Evolutionary conservation across 2,888 invertebrate genomes (phyloP), one percentile per base, ranked within the genome.

Genomic region (Tipula lateralis): DNA sequence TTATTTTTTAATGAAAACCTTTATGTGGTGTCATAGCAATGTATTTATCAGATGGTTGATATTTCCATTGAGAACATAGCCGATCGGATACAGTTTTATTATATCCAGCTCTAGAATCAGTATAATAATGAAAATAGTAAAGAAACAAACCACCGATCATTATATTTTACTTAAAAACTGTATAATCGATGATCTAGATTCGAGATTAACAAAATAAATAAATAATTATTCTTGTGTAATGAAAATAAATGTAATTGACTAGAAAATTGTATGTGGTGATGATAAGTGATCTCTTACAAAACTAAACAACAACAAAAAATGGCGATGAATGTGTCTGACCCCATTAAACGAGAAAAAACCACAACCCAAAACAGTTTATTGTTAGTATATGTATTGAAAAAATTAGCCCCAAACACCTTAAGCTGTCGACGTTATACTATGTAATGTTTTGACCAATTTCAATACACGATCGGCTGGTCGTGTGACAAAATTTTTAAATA

Each of bases 1-100:
- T 44, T 24, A 66, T 7, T 24, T 9, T 30, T 30, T 32, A 82
- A 84, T 44, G 50, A 29, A 29, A 44, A n/a, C 83, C 83, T 30
- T 84, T 85, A 24, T 50, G 82, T 4, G 89, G 89, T 85, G 89
- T 88, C 86, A 88, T 89, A 84, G 93, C 92, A 85, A 92, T 91
- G 87, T 93, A 93, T 88, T 93, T 93, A 86, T 93, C 93, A 44
- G 93, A 93, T 0, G 93, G 93, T 86, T 92, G 91, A 87, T 92
- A 93, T 86, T 92, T 92, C 91, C 92, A 93, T 87, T 92, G 92
- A 3, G 92, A 91, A 87, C 93, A 93, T 83, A 93, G 88, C 85
- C 90, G 91, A 87, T 92, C 91, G 83, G 92, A 91, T 86, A 92
- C 92, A 34, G 92, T 91, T 87, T 92, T 90, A 85, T 91, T 91